Evolutionary conservation across 2,888 invertebrate species (phyloP).

Genomic region (Graphium colonna): DNA sequence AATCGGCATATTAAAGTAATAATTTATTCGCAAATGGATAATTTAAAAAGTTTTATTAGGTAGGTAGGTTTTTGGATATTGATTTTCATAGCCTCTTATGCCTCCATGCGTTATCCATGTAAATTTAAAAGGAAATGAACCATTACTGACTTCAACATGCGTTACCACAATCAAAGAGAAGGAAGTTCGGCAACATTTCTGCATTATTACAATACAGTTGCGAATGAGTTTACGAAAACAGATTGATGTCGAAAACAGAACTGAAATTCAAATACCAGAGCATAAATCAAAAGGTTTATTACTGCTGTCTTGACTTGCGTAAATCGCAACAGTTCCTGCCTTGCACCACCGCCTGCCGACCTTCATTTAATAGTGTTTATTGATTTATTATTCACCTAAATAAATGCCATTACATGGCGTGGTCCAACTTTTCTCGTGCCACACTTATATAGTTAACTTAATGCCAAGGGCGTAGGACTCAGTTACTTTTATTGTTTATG

Average conservation of each 20-base stretch:
- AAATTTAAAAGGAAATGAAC: too few relatives aligned
- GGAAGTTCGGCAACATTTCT: too few relatives aligned
- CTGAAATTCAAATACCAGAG: too few relatives aligned
- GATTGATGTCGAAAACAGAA: not conserved
- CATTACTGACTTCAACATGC: too few relatives aligned
- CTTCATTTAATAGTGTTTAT: conserved; percentile 27
- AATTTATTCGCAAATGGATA: too few relatives aligned
- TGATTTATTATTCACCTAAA: conserved; percentile 28
- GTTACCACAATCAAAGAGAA: too few relatives aligned
- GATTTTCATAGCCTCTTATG: conserved; percentile 17
- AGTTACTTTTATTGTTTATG: too few relatives aligned
- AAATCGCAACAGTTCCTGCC: conserved; percentile 24
- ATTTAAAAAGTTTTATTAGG: too few relatives aligned
- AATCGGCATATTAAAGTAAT: too few relatives aligned
- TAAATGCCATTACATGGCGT: conserved; percentile 11
- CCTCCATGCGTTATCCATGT: not conserved
- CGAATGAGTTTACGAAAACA: not conserved
- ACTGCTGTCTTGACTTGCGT: too few relatives aligned
- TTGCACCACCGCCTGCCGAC: conserved; percentile 29
- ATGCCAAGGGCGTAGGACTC: conserved; percentile 15
- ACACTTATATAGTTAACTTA: conserved; percentile 1
- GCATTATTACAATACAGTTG: not conserved
- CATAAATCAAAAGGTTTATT: not conserved
- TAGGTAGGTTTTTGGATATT: too few relatives aligned
- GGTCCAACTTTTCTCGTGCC: not conserved